These are phyloP conservation scores for Ochotona princeps DNA, from an alignment of 2,113 vertebrate species.

Conservation along the genomic window DNA sequence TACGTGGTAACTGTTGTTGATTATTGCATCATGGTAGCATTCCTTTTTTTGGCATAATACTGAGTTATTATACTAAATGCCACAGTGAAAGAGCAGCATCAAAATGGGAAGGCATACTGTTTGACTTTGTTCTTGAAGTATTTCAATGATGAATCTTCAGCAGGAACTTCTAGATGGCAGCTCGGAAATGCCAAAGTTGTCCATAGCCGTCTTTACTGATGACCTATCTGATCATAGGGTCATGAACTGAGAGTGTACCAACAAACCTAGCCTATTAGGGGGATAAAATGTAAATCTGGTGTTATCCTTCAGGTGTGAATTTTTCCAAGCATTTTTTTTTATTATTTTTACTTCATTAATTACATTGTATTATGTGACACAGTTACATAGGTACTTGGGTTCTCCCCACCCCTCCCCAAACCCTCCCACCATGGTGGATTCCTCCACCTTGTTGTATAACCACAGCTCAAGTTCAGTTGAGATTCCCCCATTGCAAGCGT, in stretches of 20 bases:
- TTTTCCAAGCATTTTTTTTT: too few relatives aligned
- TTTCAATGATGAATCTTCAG: neutral
- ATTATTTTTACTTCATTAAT: too few relatives aligned
- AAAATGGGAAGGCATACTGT: neutral
- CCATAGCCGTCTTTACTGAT: neutral
- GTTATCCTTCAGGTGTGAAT: neutral
- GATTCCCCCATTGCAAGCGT: too few relatives aligned
- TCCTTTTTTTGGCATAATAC: neutral
- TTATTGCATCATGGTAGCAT: slow-evolving; percentile 7
- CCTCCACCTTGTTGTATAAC: too few relatives aligned
- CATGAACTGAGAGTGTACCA: neutral
- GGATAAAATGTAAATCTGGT: neutral
- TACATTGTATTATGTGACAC: too few relatives aligned
- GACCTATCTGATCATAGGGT: neutral
- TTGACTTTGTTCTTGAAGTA: neutral
- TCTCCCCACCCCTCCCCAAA: too few relatives aligned
- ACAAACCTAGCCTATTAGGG: neutral
- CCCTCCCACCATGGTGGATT: too few relatives aligned
- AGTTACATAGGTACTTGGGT: too few relatives aligned
- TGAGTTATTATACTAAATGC: neutral
- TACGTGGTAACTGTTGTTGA: neutral
- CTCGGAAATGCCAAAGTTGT: neutral
- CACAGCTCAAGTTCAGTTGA: too few relatives aligned
- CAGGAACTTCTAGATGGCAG: neutral
- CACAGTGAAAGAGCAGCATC: neutral